A percentile compares a stretch with the other conserved stretches of the same genome.
Evolutionary conservation across 2,113 vertebrate species (phyloP).

Genomic region (Pollachius pollachius): DNA sequence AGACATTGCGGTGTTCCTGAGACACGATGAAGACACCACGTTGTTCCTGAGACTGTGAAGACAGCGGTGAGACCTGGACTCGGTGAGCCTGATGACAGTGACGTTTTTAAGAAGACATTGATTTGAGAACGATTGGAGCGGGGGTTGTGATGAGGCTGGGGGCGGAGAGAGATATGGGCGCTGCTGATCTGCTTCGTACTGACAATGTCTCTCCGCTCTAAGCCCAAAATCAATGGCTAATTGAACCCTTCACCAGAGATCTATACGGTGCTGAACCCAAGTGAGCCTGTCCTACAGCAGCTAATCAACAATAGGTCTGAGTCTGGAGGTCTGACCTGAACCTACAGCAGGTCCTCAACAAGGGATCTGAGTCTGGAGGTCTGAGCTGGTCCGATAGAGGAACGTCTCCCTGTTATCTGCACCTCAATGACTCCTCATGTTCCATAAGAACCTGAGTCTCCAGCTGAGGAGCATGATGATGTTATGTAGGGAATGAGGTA

Average conservation of each 20-base stretch:
- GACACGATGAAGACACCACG: too few relatives aligned
- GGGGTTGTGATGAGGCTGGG: slow-evolving; percentile 39
- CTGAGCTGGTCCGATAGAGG: background rate
- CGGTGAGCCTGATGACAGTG: slow-evolving; percentile 26
- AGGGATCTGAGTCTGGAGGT: slow-evolving; percentile 15
- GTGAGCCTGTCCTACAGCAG: slow-evolving; percentile 33
- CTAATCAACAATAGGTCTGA: slow-evolving; percentile 36
- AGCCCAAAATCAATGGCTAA: slow-evolving; percentile 64
- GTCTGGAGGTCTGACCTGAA: slow-evolving; percentile 4
- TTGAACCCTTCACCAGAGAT: slow-evolving; percentile 55
- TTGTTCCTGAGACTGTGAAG: too few relatives aligned
- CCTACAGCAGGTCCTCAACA: slow-evolving; percentile 39
- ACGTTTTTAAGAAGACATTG: slow-evolving; percentile 43
- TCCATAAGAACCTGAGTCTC: too few relatives aligned
- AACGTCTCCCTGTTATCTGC: too few relatives aligned
- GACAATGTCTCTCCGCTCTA: slow-evolving; percentile 55
- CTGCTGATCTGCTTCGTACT: slow-evolving; percentile 40
- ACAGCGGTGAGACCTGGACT: too few relatives aligned
- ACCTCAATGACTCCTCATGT: too few relatives aligned
- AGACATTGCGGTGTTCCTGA: too few relatives aligned
- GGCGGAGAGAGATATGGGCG: slow-evolving; percentile 28
- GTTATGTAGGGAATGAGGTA: too few relatives aligned
- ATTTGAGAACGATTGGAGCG: slow-evolving; percentile 34
- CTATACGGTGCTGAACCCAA: slow-evolving; percentile 49
- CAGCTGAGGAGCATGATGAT: too few relatives aligned